A percentile compares a stretch with the other conserved stretches of the same genome.
These are phyloP conservation scores for Zaprionus lachaisei DNA, from an alignment of 1,140 invertebrate genomes.

Conservation along the genomic window DNA sequence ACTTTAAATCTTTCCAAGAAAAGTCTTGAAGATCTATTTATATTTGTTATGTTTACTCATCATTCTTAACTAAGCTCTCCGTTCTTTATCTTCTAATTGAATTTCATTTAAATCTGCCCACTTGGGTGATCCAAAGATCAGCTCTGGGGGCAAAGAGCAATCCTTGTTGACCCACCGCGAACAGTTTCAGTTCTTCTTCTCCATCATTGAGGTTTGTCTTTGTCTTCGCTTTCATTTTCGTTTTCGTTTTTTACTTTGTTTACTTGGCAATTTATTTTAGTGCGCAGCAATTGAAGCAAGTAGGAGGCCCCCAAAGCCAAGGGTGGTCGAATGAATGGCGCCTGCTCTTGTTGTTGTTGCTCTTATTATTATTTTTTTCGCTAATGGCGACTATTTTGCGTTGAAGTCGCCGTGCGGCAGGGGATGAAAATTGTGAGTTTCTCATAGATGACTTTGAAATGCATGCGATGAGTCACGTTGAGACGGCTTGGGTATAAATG, in stretches of 20 bases:
- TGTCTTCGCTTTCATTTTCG: background rate
- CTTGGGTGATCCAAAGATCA: slow-evolving; percentile 15
- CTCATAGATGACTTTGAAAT: slow-evolving; percentile 64
- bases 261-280: slow-evolving; percentile 70
- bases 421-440: slow-evolving; percentile 49
- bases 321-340: slow-evolving; percentile 53
- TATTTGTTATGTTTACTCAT: background rate
- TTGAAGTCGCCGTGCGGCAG: slow-evolving; percentile 10
- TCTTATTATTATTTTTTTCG: slow-evolving; percentile 25
- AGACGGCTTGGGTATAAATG: slow-evolving; percentile 18
- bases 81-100: background rate
- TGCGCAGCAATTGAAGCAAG: slow-evolving; percentile 55
- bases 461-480: slow-evolving; percentile 58
- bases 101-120: slow-evolving; percentile 4
- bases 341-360: background rate
- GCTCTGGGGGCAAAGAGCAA: slow-evolving; percentile 18
- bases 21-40: background rate
- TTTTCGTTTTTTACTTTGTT: slow-evolving; percentile 43
- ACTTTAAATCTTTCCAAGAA: background rate
- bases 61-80: background rate
- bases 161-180: slow-evolving; percentile 29
- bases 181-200: slow-evolving; percentile 6
- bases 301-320: slow-evolving; percentile 63
- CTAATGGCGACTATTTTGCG: slow-evolving; percentile 53
- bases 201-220: background rate